phyloP scores from a whole-genome alignment of 2,113 vertebrate genomes.

The Mormoops blainvillei region DNA sequence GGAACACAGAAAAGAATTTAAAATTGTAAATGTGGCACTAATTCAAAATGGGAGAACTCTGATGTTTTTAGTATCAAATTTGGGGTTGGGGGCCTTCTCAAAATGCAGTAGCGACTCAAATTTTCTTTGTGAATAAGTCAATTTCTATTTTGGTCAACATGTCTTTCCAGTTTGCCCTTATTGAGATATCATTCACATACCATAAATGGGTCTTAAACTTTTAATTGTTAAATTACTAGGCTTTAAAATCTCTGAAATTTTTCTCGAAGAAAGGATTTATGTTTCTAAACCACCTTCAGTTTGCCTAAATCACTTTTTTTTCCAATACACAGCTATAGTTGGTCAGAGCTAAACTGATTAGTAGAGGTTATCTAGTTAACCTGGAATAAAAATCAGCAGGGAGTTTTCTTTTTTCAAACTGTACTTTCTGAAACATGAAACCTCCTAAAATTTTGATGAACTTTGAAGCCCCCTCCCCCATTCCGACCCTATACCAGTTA shows the following conservation, averaged over 20 bases:
- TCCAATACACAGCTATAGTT: neutral
- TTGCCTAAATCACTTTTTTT: neutral
- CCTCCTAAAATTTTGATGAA: neutral
- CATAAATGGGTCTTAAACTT: constrained; percentile 28
- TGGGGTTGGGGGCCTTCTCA: neutral
- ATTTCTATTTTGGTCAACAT: constrained; percentile 29
- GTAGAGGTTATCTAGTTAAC: constrained; percentile 44
- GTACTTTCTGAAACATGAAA: neutral
- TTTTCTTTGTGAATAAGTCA: neutral
- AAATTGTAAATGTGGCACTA: neutral
- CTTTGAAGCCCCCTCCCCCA: neutral
- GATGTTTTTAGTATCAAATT: constrained; percentile 10
- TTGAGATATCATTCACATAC: neutral
- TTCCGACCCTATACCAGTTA: neutral
- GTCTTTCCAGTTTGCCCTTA: neutral
- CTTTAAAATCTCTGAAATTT: constrained; percentile 40
- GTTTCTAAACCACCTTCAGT: constrained; percentile 10
- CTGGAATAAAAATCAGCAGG: neutral
- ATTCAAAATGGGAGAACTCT: neutral
- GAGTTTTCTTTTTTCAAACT: constrained; percentile 11
- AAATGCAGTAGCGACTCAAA: constrained; percentile 21
- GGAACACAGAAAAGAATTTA: constrained; percentile 23
- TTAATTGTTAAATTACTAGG: constrained; percentile 53
- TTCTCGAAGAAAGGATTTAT: constrained; percentile 22
- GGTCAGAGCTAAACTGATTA: constrained; percentile 10